A percentile compares a stretch with the other conserved stretches of the same genome.
Evolutionary conservation across 2,113 vertebrate species (phyloP).

Genomic region (Pica pica): DNA sequence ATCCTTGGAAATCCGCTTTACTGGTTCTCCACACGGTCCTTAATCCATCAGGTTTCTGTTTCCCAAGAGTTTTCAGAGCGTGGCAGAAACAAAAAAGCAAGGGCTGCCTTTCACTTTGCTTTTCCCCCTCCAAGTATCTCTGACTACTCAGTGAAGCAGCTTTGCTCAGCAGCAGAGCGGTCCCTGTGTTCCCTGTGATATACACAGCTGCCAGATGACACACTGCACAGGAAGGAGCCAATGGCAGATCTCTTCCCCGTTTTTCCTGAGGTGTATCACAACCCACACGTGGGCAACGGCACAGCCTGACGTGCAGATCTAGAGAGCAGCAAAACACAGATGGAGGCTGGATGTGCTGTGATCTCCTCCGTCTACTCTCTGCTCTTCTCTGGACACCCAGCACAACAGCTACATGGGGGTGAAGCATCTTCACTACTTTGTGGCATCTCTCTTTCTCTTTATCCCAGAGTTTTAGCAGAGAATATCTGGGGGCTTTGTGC

Average conservation of each 20-base stretch:
- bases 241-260: background rate
- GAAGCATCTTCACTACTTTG: background rate
- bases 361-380: background rate
- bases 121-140: background rate
- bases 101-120: background rate
- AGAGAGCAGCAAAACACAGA: background rate
- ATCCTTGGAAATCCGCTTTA: background rate
- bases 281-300: background rate
- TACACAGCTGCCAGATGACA: conserved; percentile 32
- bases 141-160: background rate
- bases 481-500: background rate
- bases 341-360: background rate
- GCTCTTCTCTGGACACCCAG: background rate
- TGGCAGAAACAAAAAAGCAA: background rate
- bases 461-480: background rate
- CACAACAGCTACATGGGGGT: background rate
- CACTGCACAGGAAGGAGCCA: background rate
- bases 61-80: background rate
- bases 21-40: background rate
- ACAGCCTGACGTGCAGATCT: background rate
- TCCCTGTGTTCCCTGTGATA: background rate
- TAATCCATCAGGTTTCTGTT: background rate
- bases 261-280: background rate
- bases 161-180: background rate
- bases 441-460: background rate